Base-by-base conservation (phyloP, 2,888 invertebrate species). In the Adela reaumurella region DNA sequence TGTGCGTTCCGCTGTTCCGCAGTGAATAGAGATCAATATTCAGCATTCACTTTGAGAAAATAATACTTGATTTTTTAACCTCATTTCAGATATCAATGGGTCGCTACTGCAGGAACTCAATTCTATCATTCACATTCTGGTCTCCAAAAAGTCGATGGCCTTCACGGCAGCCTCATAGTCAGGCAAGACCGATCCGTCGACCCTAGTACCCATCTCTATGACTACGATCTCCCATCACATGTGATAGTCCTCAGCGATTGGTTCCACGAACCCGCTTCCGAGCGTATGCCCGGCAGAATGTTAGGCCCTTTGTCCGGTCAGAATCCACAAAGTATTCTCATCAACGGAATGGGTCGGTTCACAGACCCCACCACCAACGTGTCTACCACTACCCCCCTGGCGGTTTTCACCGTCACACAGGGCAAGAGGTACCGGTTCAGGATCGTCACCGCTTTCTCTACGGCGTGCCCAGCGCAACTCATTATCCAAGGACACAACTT, bases 81-180 rank as follows among this genome's bases (percentile, higher is more conserved):
- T n/a, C 8, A 4, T 24, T 79, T 58, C 70, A 89, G 92, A 65
- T 94, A 94, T 66, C 92, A 93, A 81, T 94, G 92, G 89, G 83
- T 84, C 55, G 89, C 86, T 54, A 92, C 93, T 63, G 86, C 92
- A 6, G 94, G 94, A 55, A 94, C 93, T 10, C 93, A 94, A 67
- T 94, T 94, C 81, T 94, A 92, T 91, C 94, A 94, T 64, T 88
- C 94, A 11, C 94, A 94, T 65, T 91, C 92, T 16, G 93, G 93
- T 63, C 80, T 93, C 1, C 93, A 94, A 64, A 92, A 93, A 67
- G 83, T 92, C 56, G 93, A 94, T 62, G 93, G 93, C 65, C 81
- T 93, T 43, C 91, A 92, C 62, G 93, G 93, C 51, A 91, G 91
- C 64, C 83, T 94, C 51, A 85, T 92, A 1, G 84, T 94, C 19